These are phyloP conservation scores for Melanotaenia boesemani DNA, from an alignment of 2,797 vertebrate genomes.

Conservation along the genomic window DNA sequence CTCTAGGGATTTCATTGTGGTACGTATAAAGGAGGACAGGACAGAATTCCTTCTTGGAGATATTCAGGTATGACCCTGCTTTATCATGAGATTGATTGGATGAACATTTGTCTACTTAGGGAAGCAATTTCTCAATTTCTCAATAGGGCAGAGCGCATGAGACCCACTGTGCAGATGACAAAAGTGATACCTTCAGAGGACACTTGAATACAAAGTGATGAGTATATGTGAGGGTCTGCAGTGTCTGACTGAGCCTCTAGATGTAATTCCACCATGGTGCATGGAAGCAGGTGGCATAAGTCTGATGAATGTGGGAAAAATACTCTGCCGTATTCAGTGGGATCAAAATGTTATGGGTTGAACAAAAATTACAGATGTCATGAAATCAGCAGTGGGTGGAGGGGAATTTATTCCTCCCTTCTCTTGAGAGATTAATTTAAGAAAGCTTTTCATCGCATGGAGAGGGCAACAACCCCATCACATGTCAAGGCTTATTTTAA, in stretches of 20 bases:
- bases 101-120: constrained; percentile 22
- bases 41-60: constrained; percentile 44
- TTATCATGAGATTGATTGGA: constrained; percentile 59
- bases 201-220: constrained; percentile 49
- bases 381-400: not conserved
- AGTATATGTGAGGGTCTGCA: constrained; percentile 37
- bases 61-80: constrained; percentile 40
- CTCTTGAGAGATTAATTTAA: constrained; percentile 3
- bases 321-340: constrained; percentile 20
- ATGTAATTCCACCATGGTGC: constrained; percentile 36
- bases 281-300: constrained; percentile 40
- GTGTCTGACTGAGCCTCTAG: constrained; percentile 27
- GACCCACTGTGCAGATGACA: constrained; percentile 45
- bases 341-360: constrained; percentile 20
- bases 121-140: constrained; percentile 40
- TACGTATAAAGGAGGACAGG: constrained; percentile 45
- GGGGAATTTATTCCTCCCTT: not conserved
- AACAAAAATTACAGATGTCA: constrained; percentile 8
- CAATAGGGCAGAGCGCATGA: constrained; percentile 24
- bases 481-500: not conserved
- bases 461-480: not conserved
- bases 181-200: constrained; percentile 25
- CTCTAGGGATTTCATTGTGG: constrained; percentile 45
- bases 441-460: not conserved
- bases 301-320: constrained; percentile 41